A percentile compares a stretch with the other conserved stretches of the same genome.
Conservation (phyloP, 2,113 vertebrate species). For the Triplophysa siluroides region DNA sequence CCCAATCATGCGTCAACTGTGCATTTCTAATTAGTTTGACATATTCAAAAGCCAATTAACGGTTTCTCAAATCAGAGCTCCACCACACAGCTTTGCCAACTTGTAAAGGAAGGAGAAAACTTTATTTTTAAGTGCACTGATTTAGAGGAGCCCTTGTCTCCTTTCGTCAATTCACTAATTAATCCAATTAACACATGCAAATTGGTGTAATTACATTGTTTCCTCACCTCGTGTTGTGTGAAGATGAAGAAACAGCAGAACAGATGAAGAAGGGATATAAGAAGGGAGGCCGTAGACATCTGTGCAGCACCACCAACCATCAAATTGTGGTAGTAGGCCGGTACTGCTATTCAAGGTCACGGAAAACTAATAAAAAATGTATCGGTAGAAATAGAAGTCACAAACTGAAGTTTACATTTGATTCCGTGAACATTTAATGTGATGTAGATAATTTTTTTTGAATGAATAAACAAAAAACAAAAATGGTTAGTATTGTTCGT, state of each 20-base stretch:
- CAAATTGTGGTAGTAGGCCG: slow-evolving; percentile 7
- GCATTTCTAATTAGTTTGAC: slow-evolving; percentile 68
- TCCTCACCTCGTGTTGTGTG: slow-evolving; percentile 63
- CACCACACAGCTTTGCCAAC: slow-evolving; percentile 46
- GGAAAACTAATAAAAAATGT: background rate
- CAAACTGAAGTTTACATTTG: background rate
- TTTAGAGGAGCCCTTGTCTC: slow-evolving; percentile 29
- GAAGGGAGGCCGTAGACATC: background rate
- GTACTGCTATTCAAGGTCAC: background rate
- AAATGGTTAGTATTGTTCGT: too few species aligned
- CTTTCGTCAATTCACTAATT: slow-evolving; percentile 57
- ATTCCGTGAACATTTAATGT: background rate
- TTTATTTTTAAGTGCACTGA: slow-evolving; percentile 57
- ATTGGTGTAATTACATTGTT: slow-evolving; percentile 64
- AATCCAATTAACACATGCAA: slow-evolving; percentile 69
- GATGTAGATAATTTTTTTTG: too few species aligned
- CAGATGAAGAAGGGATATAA: slow-evolving; percentile 30
- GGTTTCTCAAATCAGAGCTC: slow-evolving; percentile 57
- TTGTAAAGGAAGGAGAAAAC: slow-evolving; percentile 50
- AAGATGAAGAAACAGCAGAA: slow-evolving; percentile 48
- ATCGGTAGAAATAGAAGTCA: background rate
- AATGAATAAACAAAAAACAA: too few species aligned
- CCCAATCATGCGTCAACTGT: slow-evolving; percentile 66
- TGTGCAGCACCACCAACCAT: background rate
- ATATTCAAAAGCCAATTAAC: slow-evolving; percentile 70